phyloP scores from a whole-genome alignment of 2,888 invertebrate genomes.

The Phorcus lineatus region DNA sequence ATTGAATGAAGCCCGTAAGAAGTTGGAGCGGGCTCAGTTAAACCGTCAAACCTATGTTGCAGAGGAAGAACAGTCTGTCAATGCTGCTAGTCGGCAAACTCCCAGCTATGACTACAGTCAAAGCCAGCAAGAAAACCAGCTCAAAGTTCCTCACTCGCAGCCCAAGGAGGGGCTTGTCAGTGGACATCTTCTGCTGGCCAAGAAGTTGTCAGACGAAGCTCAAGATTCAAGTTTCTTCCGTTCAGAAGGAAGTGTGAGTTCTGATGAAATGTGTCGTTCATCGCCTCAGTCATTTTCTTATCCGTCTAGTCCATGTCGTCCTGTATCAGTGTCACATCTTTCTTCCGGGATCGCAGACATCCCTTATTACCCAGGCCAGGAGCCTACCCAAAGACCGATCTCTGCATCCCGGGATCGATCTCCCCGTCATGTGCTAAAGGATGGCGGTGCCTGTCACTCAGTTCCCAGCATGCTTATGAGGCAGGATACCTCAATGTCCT shows the following conservation, averaged over 20 bases:
- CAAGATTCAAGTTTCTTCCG: constrained; percentile 52
- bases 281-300: background rate
- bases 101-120: background rate
- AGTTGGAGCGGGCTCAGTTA: constrained; percentile 33
- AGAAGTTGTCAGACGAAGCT: constrained; percentile 76
- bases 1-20: constrained; percentile 38
- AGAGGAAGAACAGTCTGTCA: constrained; percentile 19
- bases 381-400: background rate
- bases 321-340: background rate
- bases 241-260: background rate
- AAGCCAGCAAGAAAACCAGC: background rate
- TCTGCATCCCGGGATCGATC: background rate
- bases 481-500: background rate
- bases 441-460: background rate
- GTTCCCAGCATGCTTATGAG: constrained; percentile 5
- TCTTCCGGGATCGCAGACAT: background rate
- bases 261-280: background rate
- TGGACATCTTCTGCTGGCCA: constrained; percentile 76
- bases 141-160: constrained; percentile 18
- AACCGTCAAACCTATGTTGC: background rate
- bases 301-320: background rate
- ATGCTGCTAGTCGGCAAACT: constrained; percentile 14
- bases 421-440: background rate
- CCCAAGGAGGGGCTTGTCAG: constrained; percentile 49
- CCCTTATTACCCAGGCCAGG: background rate